Conservation (phyloP, 2,113 vertebrate genomes). For the Phylloscopus whistleri region DNA sequence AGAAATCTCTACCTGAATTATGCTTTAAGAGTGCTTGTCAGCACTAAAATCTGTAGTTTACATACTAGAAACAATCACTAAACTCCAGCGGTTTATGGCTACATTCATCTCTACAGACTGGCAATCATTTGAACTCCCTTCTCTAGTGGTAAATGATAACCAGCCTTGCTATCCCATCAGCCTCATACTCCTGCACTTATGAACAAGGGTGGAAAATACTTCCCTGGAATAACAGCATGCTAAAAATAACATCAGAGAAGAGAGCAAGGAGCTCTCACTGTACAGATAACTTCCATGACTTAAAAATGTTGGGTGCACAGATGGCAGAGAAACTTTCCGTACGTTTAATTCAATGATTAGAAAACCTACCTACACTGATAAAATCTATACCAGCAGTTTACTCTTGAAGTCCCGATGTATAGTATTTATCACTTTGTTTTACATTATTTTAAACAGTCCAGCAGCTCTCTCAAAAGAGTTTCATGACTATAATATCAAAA, state of each 20-base stretch:
- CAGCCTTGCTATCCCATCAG: background rate
- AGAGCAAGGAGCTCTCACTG: background rate
- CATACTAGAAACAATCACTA: background rate
- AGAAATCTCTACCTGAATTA: background rate
- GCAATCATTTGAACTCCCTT: background rate
- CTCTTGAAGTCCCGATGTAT: background rate
- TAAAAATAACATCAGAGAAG: background rate
- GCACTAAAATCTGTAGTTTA: background rate
- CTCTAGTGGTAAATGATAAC: fast-evolving
- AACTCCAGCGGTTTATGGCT: background rate
- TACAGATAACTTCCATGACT: background rate
- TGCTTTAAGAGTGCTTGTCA: background rate
- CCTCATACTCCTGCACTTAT: background rate
- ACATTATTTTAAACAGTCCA: background rate
- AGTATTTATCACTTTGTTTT: background rate
- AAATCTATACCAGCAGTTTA: background rate
- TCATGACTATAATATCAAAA: background rate
- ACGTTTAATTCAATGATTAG: background rate
- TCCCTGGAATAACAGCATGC: background rate
- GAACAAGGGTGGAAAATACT: background rate
- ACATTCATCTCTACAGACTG: background rate
- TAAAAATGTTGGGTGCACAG: background rate
- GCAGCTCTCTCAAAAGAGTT: background rate
- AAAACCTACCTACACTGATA: background rate
- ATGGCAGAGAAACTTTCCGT: background rate